Base-by-base conservation (phyloP, 2,888 invertebrate genomes). In the Hoplodrina ambigua region DNA sequence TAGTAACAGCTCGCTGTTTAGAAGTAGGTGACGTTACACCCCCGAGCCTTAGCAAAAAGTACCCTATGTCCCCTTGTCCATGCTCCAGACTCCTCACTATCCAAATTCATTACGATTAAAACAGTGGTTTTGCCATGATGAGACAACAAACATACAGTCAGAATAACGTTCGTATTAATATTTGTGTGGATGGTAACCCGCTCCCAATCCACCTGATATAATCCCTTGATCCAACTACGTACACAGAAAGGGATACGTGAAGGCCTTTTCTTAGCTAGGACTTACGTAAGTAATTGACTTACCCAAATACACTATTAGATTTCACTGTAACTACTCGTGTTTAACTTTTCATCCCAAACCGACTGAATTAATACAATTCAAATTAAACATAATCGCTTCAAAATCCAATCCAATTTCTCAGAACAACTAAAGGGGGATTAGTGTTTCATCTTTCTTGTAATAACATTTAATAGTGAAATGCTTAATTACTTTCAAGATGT, bases 331-430 rank as follows among this genome's bases (percentile, higher is more conserved):
- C 62, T 76, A 50, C 53, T 69, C 33, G 53, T 75, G 63, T 77
- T 81, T 61, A 64, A 77, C 81, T 77, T 81, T 69, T 70, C 71
- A 69, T 65, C 69, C 71, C 55, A 44, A 76, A 76, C 77, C 44
- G 61, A 69, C 63, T 76, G 64, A 65, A 74, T 72, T 74, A 75
- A 60, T 80, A 76, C 76, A 54, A 70, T 77, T 78, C 63, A 61
- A 72, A 63, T 72, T 77, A 63, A 64, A 78, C 73, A n/a, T 78
- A 81, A 72, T 72, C 54, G 63, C 56, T 61, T 25, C 25, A 33
- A 55, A 74, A 74, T 70, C 55, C 70, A 56, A 69, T 65, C 59
- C 65, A 75, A 56, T 70, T 81, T 83, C 80, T 74, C 69, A 64
- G 65, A 72, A 77, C 69, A 71, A 55, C 49, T 3, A 11, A 61